phyloP scores from a whole-genome alignment of 1,140 invertebrate species.

The Drosophila repleta region DNA sequence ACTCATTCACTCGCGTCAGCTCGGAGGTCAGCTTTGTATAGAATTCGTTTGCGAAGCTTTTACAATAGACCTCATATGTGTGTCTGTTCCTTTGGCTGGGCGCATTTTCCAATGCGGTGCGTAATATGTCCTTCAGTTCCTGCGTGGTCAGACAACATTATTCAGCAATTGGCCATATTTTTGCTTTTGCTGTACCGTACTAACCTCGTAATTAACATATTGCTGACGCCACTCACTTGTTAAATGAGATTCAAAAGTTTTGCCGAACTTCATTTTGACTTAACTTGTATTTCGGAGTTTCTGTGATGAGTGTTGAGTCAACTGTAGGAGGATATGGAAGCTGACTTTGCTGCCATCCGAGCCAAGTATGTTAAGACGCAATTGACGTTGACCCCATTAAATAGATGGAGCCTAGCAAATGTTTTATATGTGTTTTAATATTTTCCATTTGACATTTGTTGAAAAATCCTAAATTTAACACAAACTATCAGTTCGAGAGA shows the following conservation, averaged over 20 bases:
- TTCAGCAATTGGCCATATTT: not conserved
- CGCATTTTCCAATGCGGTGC: conserved; percentile 15
- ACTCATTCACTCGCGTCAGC: conserved; percentile 96
- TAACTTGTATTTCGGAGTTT: not conserved
- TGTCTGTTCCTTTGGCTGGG: not conserved
- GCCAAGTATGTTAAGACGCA: no score
- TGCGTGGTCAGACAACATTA: conserved; percentile 7
- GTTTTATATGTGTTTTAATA: no score
- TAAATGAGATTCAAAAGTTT: conserved; percentile 58
- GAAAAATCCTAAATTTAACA: no score
- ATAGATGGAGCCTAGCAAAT: no score
- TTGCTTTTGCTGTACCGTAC: not conserved
- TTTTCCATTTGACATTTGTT: no score
- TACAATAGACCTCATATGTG: conserved; percentile 86
- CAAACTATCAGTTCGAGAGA: no score
- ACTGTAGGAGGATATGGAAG: not conserved
- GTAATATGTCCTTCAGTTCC: not conserved
- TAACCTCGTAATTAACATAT: conserved; percentile 67
- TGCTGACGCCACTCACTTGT: conserved; percentile 74
- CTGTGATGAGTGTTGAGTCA: not conserved
- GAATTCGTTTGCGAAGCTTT: conserved; percentile 96
- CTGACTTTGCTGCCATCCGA: no score
- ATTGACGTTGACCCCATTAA: no score
- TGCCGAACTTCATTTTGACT: conserved; percentile 65
- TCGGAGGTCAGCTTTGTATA: conserved; percentile 95